These are phyloP conservation scores for Pseudocheirus occidentalis DNA, from an alignment of 2,797 vertebrate genomes.

Conservation along the genomic window DNA sequence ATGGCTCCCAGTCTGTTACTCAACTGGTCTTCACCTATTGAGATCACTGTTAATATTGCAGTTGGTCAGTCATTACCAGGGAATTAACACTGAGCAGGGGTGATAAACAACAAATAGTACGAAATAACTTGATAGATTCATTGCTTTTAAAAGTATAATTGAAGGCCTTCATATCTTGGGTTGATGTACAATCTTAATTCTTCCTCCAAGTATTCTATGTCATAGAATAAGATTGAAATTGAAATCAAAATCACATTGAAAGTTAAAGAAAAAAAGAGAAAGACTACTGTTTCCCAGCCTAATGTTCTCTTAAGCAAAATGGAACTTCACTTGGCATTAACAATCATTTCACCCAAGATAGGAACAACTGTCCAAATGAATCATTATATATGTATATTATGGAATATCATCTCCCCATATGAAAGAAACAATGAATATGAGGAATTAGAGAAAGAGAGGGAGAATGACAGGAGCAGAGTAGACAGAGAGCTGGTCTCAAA, in stretches of 20 bases:
- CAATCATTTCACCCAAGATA: not conserved
- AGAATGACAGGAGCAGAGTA: not conserved
- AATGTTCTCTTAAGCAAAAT: not conserved
- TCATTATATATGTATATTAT: not conserved
- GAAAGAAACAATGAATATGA: not conserved
- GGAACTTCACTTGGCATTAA: not conserved
- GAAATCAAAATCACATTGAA: constrained; percentile 43
- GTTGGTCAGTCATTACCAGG: constrained; percentile 13
- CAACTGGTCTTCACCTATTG: constrained; percentile 24
- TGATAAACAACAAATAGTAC: constrained; percentile 26
- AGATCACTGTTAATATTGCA: constrained; percentile 3
- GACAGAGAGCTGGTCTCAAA: not conserved
- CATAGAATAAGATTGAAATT: constrained; percentile 18
- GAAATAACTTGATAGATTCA: constrained; percentile 62
- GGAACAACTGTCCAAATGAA: not conserved
- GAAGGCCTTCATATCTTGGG: constrained; percentile 29
- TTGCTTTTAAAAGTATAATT: constrained; percentile 56
- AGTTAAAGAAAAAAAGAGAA: constrained; percentile 32
- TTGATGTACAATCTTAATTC: constrained; percentile 35
- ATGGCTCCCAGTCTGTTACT: not conserved
- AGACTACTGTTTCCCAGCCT: not conserved
- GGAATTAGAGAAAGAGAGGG: not conserved
- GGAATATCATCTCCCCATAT: not conserved
- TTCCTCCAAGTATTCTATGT: constrained; percentile 30
- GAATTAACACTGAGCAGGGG: not conserved